These are phyloP conservation scores for Brachypteracias leptosomus DNA, from an alignment of 2,113 vertebrate species.

Conservation along the genomic window DNA sequence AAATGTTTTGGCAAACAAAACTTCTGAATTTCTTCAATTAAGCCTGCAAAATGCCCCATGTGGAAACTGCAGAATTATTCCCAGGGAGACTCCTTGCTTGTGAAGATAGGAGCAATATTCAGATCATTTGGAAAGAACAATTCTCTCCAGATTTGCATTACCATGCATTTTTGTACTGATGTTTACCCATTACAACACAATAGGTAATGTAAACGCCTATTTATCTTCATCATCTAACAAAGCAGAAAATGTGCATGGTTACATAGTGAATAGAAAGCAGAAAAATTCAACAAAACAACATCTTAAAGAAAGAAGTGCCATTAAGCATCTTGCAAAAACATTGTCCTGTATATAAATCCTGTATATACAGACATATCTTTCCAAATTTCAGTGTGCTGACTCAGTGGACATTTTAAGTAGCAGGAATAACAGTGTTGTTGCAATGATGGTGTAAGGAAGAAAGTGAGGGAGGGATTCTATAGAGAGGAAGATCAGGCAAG, in stretches of 20 bases:
- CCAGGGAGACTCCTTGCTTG: background rate
- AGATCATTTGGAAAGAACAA: background rate
- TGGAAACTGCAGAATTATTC: background rate
- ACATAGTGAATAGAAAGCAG: background rate
- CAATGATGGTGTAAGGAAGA: background rate
- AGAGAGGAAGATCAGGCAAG: background rate
- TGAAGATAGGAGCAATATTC: background rate
- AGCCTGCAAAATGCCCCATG: background rate
- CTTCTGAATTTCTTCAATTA: background rate
- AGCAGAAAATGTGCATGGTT: background rate
- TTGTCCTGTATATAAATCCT: background rate
- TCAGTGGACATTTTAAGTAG: background rate
- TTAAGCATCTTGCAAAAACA: background rate
- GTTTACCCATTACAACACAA: background rate
- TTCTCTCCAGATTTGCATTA: background rate
- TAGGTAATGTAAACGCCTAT: background rate
- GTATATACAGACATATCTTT: background rate
- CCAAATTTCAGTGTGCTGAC: background rate
- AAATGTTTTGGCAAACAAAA: background rate
- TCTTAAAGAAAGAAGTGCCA: background rate
- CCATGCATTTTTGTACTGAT: background rate
- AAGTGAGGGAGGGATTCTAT: background rate
- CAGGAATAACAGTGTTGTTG: background rate
- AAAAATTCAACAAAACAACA: background rate
- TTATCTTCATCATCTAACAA: constrained; percentile 10